Evolutionary conservation across 2,888 invertebrate genomes (phyloP), one percentile per base, ranked within the genome.

Genomic region (Lydus trimaculatus): DNA sequence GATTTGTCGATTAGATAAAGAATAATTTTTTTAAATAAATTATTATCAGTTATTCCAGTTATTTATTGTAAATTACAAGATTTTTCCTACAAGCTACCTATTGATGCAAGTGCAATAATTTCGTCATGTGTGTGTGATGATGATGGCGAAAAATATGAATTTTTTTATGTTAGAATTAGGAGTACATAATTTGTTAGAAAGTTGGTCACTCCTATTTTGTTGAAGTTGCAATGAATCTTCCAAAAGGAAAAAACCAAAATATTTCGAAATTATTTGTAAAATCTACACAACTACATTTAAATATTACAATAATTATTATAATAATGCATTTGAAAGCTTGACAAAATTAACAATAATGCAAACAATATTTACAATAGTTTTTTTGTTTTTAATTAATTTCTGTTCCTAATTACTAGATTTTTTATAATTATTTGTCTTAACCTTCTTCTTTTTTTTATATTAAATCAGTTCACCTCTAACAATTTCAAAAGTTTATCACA

Each of bases 1-100:
- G 0, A 90, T 99, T 73, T 99, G 99, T 87, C 90, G 98, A 75
- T 87, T 98, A 71, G 94, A 97, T 99, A 36, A 97, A 97, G 0
- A 94, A 99, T 88, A 48, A 48, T 20, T 48, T 48, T 15, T 39
- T 39, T 39, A 15, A 33, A 33, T 43, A 43, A 43, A 17, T 43
- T 43, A 17, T n/a, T 36, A 28, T 11, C 33, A 7, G 43, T 61
- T 63, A 68, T 23, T n/a, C 64, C 72, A 71, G 67, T 73, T 71
- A 70, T 75, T 73, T 65, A 67, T 73, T 78, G 79, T 76, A 77
- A 78, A 78, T 78, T 80, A 79, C 79, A 79, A 74, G 72, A 74
- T 70, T 70, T 67, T 67, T 61, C 64, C 73, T 71, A 67, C 64
- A 52, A 59, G 70, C 73, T 72, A 75, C 73, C 71, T 70, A 52